Evolutionary conservation across 2,888 invertebrate species (phyloP).

Genomic region (Cremastinae sp.): DNA sequence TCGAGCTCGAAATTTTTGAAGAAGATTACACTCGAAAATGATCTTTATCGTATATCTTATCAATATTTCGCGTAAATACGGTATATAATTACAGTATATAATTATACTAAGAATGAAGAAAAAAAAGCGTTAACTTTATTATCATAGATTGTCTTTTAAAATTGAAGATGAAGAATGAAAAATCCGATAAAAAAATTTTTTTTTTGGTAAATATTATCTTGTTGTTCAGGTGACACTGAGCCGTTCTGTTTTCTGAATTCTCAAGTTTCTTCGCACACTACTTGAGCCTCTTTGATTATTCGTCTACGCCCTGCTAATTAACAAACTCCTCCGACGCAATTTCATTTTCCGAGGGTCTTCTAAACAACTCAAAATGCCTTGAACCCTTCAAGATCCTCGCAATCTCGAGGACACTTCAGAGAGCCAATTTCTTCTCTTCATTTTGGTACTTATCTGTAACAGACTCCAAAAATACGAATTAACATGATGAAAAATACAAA

Average conservation of each 20-base stretch:
- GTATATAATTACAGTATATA: too few species aligned
- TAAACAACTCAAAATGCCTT: not conserved
- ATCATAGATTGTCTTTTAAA: too few species aligned
- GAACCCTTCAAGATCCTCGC: slow-evolving; percentile 3
- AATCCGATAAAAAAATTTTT: too few species aligned
- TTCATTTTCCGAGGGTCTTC: not conserved
- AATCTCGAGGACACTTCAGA: slow-evolving; percentile 29
- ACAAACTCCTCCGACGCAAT: not conserved
- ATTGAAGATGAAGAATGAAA: too few species aligned
- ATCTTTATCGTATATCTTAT: too few species aligned
- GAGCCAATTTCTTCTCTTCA: slow-evolving; percentile 11
- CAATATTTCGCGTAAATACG: too few species aligned
- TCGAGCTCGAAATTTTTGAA: not conserved
- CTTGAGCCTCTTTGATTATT: slow-evolving; percentile 8
- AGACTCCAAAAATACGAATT: not conserved
- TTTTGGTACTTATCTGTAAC: not conserved
- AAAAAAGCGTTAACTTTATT: too few species aligned
- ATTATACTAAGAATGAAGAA: too few species aligned
- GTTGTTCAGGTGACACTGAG: slow-evolving; percentile 17
- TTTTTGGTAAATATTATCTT: too few species aligned
- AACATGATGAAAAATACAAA: slow-evolving; percentile 5
- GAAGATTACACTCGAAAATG: too few species aligned
- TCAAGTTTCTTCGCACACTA: not conserved
- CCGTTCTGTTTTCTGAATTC: not conserved
- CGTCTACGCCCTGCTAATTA: slow-evolving; percentile 9